These are phyloP conservation scores for Petrolisthes manimaculis DNA, from an alignment of 2,888 invertebrate genomes.

Conservation along the genomic window DNA sequence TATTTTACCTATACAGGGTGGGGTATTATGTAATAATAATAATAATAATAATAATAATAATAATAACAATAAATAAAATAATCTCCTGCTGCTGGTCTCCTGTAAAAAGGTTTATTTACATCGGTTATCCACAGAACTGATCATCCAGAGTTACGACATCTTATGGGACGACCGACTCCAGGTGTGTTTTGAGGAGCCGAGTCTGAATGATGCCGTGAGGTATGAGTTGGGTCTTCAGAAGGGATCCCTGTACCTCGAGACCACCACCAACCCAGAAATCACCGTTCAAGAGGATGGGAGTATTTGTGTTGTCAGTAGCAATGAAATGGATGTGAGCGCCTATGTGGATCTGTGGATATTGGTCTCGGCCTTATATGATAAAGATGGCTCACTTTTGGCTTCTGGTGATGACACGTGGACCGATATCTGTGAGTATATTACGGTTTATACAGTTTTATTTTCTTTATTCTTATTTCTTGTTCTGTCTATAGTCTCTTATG, in stretches of 20 bases:
- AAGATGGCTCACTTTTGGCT: not conserved
- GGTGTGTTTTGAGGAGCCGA: constrained; percentile 10
- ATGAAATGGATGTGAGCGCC: not conserved
- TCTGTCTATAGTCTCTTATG: too few relatives aligned
- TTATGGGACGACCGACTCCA: constrained; percentile 3
- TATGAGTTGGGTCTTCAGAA: constrained; percentile 23
- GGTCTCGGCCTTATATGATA: not conserved
- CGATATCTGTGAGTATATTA: constrained; percentile 2
- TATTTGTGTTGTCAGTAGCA: not conserved
- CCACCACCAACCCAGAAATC: not conserved
- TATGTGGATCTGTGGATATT: constrained; percentile 13
- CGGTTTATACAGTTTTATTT: too few relatives aligned
- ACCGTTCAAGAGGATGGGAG: not conserved
- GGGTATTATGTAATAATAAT: too few relatives aligned
- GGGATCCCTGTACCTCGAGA: constrained; percentile 1
- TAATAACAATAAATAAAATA: too few relatives aligned
- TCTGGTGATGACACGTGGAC: not conserved
- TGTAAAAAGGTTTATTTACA: too few relatives aligned
- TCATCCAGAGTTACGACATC: not conserved
- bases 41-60: too few relatives aligned
- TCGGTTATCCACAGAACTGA: not conserved
- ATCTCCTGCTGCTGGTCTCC: too few relatives aligned
- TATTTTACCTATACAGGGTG: too few relatives aligned
- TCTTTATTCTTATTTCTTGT: too few relatives aligned
- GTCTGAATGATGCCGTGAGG: not conserved